These are phyloP conservation scores for Ectemnius lituratus DNA, from an alignment of 2,888 invertebrate species.

Conservation along the genomic window DNA sequence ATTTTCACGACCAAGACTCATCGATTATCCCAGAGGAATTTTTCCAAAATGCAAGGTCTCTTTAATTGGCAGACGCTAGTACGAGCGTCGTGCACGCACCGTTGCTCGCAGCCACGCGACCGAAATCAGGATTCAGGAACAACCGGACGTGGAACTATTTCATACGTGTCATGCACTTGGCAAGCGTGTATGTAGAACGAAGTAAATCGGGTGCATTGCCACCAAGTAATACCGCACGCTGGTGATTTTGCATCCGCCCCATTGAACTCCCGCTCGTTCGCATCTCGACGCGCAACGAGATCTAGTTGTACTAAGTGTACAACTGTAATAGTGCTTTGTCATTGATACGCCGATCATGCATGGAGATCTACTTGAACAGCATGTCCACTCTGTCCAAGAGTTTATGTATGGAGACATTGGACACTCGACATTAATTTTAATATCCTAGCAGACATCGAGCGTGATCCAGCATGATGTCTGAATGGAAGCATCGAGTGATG, in stretches of 20 bases:
- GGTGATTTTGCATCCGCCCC: conserved; percentile 32
- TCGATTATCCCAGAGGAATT: no score
- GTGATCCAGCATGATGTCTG: conserved; percentile 3
- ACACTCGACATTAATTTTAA: no score
- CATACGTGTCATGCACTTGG: conserved; percentile 57
- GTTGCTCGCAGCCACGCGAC: conserved; percentile 43
- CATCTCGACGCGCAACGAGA: neutral
- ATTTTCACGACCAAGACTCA: no score
- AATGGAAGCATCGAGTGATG: no score
- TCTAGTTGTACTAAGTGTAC: neutral
- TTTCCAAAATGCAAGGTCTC: no score
- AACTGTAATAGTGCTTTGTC: neutral
- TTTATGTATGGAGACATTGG: no score
- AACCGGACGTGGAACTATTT: conserved; percentile 51
- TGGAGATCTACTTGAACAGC: no score
- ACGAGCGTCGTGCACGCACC: conserved; percentile 43
- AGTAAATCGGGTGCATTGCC: conserved; percentile 54
- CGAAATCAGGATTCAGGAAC: conserved; percentile 58
- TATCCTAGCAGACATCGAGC: no score
- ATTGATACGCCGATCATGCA: neutral
- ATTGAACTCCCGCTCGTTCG: conserved; percentile 8
- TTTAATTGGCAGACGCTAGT: neutral
- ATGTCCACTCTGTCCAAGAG: no score
- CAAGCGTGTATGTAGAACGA: conserved; percentile 57
- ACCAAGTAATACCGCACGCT: conserved; percentile 34